Evolutionary conservation across 2,888 invertebrate genomes (phyloP).

Genomic region (Allygus modestus): DNA sequence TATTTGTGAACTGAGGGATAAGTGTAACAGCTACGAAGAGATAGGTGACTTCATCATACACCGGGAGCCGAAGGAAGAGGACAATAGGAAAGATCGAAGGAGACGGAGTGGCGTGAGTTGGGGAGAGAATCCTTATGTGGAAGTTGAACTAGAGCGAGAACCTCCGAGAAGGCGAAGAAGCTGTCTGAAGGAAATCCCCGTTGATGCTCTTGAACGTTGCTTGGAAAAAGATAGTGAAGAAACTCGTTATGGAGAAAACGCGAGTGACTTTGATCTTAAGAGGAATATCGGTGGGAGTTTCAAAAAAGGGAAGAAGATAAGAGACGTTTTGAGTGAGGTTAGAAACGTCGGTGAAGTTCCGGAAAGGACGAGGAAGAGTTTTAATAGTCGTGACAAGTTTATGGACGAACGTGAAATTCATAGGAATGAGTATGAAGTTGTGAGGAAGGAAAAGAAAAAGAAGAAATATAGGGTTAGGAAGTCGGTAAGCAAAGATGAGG

Average conservation of each 20-base stretch:
- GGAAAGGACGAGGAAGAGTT: neutral
- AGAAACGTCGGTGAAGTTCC: neutral
- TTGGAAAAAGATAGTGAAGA: neutral
- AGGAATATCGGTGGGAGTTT: neutral
- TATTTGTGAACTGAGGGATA: neutral
- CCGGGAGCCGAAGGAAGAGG: neutral
- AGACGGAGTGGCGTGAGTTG: constrained; percentile 17
- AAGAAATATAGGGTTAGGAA: neutral
- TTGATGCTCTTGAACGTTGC: neutral
- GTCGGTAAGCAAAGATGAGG: neutral
- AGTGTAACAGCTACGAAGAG: constrained; percentile 25
- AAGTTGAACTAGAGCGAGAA: neutral
- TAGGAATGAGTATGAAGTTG: constrained; percentile 21
- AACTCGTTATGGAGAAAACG: neutral
- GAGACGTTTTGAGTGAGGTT: constrained; percentile 2
- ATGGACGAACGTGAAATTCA: neutral
- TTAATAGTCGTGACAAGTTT: neutral
- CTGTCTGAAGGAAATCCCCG: neutral
- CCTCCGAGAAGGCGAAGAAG: neutral
- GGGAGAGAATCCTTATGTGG: neutral
- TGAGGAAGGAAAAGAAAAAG: constrained; percentile 26
- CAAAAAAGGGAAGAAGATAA: constrained; percentile 19
- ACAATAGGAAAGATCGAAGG: neutral
- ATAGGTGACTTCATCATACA: neutral
- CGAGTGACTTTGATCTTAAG: neutral